These are phyloP conservation scores for Noctuana brunneofusca DNA, from an alignment of 2,888 invertebrate genomes.

Conservation along the genomic window DNA sequence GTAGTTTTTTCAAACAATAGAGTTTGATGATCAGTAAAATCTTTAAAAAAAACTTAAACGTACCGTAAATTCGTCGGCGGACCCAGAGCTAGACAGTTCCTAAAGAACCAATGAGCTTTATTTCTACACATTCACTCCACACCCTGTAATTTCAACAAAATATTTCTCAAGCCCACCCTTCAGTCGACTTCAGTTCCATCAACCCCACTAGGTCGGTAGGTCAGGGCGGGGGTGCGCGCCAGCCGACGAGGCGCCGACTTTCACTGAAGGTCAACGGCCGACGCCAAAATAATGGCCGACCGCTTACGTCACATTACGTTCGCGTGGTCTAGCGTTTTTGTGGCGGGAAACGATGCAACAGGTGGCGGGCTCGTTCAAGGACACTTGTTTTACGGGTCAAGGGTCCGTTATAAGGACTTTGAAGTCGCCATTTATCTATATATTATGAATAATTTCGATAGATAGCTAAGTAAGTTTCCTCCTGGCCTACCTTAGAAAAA, in stretches of 20 bases:
- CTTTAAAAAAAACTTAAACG: too few relatives aligned
- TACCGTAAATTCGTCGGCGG: too few relatives aligned
- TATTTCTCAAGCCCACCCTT: background rate
- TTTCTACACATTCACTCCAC: too few relatives aligned
- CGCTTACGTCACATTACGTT: slow-evolving; percentile 37
- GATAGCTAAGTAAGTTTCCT: too few relatives aligned
- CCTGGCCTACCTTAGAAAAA: background rate
- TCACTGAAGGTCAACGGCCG: slow-evolving; percentile 68
- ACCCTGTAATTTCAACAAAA: too few relatives aligned
- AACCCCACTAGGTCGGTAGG: slow-evolving; percentile 31
- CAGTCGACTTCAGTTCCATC: slow-evolving; percentile 6
- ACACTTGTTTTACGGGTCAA: slow-evolving; percentile 28
- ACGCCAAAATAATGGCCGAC: slow-evolving; percentile 62
- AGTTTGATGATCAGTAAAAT: too few relatives aligned
- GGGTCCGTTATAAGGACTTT: background rate
- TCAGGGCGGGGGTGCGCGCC: slow-evolving; percentile 42
- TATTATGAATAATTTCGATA: too few relatives aligned
- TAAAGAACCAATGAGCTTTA: too few relatives aligned
- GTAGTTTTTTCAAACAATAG: too few relatives aligned
- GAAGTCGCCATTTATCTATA: too few relatives aligned
- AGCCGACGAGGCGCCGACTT: slow-evolving; percentile 77
- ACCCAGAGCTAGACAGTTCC: too few relatives aligned
- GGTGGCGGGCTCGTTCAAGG: slow-evolving; percentile 27
- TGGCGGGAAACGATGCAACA: slow-evolving; percentile 26
- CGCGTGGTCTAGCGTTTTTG: slow-evolving; percentile 28